Evolutionary conservation across 2,797 vertebrate genomes (phyloP).

Genomic region (Tadarida brasiliensis): DNA sequence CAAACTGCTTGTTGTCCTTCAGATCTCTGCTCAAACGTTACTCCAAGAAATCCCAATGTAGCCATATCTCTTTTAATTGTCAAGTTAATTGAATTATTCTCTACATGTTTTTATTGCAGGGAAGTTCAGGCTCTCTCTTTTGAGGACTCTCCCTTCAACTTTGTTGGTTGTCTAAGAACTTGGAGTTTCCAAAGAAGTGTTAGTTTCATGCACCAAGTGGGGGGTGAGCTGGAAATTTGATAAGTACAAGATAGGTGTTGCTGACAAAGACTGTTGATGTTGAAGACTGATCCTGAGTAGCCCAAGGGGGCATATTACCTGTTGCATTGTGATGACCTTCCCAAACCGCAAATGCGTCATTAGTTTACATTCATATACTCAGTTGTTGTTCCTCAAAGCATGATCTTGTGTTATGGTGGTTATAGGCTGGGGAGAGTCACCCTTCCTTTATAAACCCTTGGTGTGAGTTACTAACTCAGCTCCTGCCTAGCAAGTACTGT

Average conservation of each 20-base stretch:
- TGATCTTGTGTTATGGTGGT: not conserved
- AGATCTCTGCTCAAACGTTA: constrained; percentile 1
- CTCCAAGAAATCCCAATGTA: not conserved
- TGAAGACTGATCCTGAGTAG: not conserved
- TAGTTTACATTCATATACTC: not conserved
- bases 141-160: constrained; percentile 17
- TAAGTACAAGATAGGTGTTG: not conserved
- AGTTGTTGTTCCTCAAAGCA: not conserved
- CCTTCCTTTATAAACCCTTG: not conserved
- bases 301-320: not conserved
- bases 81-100: constrained; percentile 34
- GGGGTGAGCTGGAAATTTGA: not conserved
- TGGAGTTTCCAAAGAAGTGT: not conserved
- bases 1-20: constrained; percentile 18
- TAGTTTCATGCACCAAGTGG: not conserved
- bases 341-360: not conserved
- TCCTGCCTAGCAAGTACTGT: not conserved
- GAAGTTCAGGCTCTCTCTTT: constrained; percentile 47
- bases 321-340: not conserved
- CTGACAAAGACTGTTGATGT: not conserved
- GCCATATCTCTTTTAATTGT: constrained; percentile 9
- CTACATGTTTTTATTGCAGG: constrained; percentile 46
- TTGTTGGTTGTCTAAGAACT: constrained; percentile 32
- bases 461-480: not conserved
- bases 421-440: not conserved